A percentile compares a stretch with the other conserved stretches of the same genome.
These are phyloP conservation scores for Acanthurus leucopareius DNA, from an alignment of 2,797 vertebrate species.

Conservation along the genomic window DNA sequence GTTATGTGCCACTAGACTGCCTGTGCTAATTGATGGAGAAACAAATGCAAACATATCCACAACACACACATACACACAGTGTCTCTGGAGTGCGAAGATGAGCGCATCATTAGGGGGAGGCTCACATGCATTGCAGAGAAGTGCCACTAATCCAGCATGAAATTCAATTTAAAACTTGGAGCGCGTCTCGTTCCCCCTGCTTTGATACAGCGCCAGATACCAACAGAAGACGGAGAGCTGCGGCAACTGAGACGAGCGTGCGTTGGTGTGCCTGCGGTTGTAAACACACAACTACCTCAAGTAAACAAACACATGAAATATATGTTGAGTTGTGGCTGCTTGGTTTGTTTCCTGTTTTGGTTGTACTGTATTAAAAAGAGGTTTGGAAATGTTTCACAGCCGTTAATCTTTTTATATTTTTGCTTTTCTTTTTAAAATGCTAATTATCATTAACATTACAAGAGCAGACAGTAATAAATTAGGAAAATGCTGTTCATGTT, in stretches of 20 bases:
- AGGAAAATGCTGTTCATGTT: conserved; percentile 24
- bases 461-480: conserved; percentile 33
- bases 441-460: conserved; percentile 17
- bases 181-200: conserved; percentile 68
- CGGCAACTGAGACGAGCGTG: conserved; percentile 31
- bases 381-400: conserved; percentile 24
- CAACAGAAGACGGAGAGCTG: conserved; percentile 55
- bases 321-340: conserved; percentile 8
- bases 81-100: conserved; percentile 78
- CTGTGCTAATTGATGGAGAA: conserved; percentile 69
- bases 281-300: conserved; percentile 58
- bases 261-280: conserved; percentile 41
- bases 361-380: neutral
- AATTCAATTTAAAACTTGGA: conserved; percentile 87
- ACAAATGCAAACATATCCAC: conserved; percentile 51
- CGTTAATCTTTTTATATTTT: conserved; percentile 19
- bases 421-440: neutral
- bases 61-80: conserved; percentile 28
- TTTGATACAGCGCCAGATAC: conserved; percentile 83
- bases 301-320: conserved; percentile 61
- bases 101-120: conserved; percentile 78
- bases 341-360: conserved; percentile 32
- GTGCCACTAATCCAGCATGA: conserved; percentile 84
- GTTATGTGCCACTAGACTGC: conserved; percentile 60
- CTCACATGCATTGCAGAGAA: conserved; percentile 84